These are phyloP conservation scores for Eira barbara DNA, from an alignment of 2,113 vertebrate genomes.

Conservation along the genomic window DNA sequence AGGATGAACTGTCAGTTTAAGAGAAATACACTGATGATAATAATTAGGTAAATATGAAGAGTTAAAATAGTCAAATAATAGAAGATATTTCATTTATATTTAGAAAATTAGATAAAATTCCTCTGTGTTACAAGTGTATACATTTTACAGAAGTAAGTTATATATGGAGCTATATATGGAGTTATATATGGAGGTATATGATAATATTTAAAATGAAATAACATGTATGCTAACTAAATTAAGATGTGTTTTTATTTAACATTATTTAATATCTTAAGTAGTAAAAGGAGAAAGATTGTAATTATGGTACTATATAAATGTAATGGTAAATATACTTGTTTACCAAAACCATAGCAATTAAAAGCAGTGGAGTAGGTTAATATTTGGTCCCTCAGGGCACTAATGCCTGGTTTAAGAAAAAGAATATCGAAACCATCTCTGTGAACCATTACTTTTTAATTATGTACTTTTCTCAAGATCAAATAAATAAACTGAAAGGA, in stretches of 20 bases:
- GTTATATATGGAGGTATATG: background rate
- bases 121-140: background rate
- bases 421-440: background rate
- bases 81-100: background rate
- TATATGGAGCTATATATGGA: background rate
- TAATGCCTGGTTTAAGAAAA: background rate
- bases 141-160: background rate
- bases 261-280: background rate
- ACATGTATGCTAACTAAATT: background rate
- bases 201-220: background rate
- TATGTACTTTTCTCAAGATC: background rate
- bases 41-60: background rate
- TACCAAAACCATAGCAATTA: background rate
- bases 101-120: background rate
- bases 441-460: background rate
- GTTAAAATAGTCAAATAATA: background rate
- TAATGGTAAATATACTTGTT: background rate
- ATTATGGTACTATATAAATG: background rate
- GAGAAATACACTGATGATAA: background rate
- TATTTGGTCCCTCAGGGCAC: background rate
- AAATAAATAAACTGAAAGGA: background rate
- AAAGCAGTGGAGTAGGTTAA: background rate
- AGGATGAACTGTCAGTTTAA: background rate
- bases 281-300: background rate
- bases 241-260: background rate